These are phyloP conservation scores for Dasyprocta punctata DNA, from an alignment of 2,113 vertebrate genomes.

Conservation along the genomic window DNA sequence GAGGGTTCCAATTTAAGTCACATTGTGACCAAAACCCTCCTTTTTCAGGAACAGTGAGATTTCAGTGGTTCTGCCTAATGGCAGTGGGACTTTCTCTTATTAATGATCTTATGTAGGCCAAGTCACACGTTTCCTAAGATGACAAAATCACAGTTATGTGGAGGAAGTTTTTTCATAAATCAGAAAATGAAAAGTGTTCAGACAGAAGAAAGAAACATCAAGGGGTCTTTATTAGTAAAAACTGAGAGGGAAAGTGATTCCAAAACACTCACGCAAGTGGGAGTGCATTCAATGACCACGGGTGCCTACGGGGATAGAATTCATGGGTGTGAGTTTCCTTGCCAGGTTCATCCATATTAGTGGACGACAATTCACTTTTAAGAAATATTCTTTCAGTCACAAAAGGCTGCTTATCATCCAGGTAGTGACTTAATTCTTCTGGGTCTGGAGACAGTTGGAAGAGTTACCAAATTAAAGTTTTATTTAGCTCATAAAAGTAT, in stretches of 20 bases:
- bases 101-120: neutral
- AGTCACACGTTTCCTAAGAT: neutral
- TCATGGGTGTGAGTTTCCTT: too few species aligned
- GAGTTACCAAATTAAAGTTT: neutral
- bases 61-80: neutral
- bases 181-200: neutral
- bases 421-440: neutral
- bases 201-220: neutral
- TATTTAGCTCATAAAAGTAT: neutral
- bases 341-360: neutral
- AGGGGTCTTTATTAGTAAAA: neutral
- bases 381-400: neutral
- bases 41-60: neutral
- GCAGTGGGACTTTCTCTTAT: neutral
- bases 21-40: too few species aligned
- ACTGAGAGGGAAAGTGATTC: too few species aligned
- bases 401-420: neutral
- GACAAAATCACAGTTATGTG: neutral
- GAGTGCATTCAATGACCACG: fast-evolving
- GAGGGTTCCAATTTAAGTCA: too few species aligned
- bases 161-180: neutral
- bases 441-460: neutral
- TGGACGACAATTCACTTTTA: neutral
- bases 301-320: neutral
- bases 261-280: neutral